Base-by-base conservation (phyloP, 2,888 invertebrate genomes). In the Apodemia hepburni region DNA sequence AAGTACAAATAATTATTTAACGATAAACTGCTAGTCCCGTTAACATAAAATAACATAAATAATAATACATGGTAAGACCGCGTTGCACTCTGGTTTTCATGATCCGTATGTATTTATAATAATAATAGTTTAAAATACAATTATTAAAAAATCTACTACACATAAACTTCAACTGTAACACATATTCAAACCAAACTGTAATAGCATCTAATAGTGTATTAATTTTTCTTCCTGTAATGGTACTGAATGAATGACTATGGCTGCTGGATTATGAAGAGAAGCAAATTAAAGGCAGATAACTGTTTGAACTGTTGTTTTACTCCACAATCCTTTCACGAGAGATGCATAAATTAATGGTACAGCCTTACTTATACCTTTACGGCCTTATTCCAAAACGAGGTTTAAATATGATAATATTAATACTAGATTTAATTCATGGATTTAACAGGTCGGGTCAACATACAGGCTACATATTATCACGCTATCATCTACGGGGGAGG, bases 181-280 rank as follows among this genome's bases (percentile, higher is more conserved):
- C 90, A 84, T 91, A 91, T 87, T 90, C 90, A 90, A 91, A 89
- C 89, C 86, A 88, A 89, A 87, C 87, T 88, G 81, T 89, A 91
- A 87, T 83, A 85, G 77, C 89, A 87, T 87, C 83, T 88, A 87
- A 89, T 89, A 91, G 88, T 78, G 80, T 85, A 89, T 89, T 87
- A 79, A 87, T 89, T 88, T 86, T 85, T 87, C 90, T 91, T 90
- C 88, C 87, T 89, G 82, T 87, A 88, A 89, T 84, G 89, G 89
- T 90, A 87, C 88, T 85, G 90, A 87, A 81, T 79, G 89, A 84
- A 83, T 83, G 89, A 88, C 79, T 86, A 90, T 90, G 90, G 91
- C 91, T 87, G 91, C 89, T 88, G 90, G 89, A 80, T 84, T 82
- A 84, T 74, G 85, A 87, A 79, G 80, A 83, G 83, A 80, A 77